Evolutionary conservation across 2,888 invertebrate genomes (phyloP).

Genomic region (Leucoptera coffeella): DNA sequence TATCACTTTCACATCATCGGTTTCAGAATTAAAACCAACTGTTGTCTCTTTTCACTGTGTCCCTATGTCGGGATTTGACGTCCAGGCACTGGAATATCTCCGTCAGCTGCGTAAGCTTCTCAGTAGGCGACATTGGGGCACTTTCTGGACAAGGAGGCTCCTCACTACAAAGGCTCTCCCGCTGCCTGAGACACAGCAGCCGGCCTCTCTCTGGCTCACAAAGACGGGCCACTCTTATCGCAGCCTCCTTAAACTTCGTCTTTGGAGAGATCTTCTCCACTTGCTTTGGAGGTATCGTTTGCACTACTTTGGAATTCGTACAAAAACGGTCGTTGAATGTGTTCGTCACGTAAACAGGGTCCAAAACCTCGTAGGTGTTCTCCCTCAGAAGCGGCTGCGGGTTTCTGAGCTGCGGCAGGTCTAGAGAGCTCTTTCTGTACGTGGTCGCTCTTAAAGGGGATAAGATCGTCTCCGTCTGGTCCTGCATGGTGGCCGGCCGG

Average conservation of each 20-base stretch:
- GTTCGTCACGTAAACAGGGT: conserved; percentile 31
- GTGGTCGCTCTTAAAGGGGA: conserved; percentile 29
- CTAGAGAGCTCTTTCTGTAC: conserved; percentile 19
- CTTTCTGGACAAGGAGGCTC: conserved; percentile 19
- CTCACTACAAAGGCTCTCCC: conserved; percentile 18
- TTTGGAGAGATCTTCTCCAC: too few relatives aligned
- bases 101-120: conserved; percentile 27
- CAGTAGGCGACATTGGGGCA: too few relatives aligned
- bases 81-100: conserved; percentile 40
- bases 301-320: too few relatives aligned
- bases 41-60: conserved; percentile 38
- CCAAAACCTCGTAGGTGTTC: conserved; percentile 40
- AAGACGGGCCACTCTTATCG: conserved; percentile 29
- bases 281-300: too few relatives aligned
- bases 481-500: conserved; percentile 5
- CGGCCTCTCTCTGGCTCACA: conserved; percentile 38
- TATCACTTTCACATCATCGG: too few relatives aligned
- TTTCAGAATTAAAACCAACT: conserved; percentile 53
- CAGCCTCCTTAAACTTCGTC: conserved; percentile 36
- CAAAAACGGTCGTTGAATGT: too few relatives aligned
- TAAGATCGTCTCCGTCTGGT: conserved; percentile 31
- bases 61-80: conserved; percentile 28
- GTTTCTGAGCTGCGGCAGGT: conserved; percentile 13
- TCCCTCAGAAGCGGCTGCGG: conserved; percentile 33
- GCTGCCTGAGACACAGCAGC: conserved; percentile 28